Evolutionary conservation across 1,140 invertebrate species (phyloP), one percentile per base, ranked within the genome.

Genomic region (Drosophila baimaii): DNA sequence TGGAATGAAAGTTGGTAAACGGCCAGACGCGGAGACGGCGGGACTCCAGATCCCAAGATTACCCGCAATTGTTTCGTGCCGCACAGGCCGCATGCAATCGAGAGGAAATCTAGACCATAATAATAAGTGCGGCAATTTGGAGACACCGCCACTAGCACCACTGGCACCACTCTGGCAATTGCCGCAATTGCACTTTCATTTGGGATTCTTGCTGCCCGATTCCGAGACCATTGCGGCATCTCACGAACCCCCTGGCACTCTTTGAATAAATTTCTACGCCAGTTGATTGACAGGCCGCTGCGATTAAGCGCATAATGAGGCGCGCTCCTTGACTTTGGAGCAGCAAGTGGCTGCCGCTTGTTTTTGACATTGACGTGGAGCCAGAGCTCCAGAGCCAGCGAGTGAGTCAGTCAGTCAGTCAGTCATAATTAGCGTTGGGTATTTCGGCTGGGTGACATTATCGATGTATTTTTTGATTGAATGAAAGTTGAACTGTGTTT

Each of bases 1-100:
- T 75, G 56, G 65, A 82, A 86, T 71, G 83, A 85, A 85, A 85
- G 81, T 85, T 85, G 78, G 54, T 29, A 75, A 65, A 44, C 51
- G 59, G 44, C 35, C 33, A 41, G 25, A 61, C 59, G 15, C 44
- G 17, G 13, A 61, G 41, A 31, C 43, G 10, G 46, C 46, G 46
- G 46, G 46, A 49, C 65, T 35, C 33, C 13, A 39, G 43, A 56
- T 62, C 35, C 17, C 17, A 17, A 64, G 61, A 58, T 66, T 56
- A 33, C 35, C 35, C 37, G 54, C 72, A 75, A 76, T 77, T 75
- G 52, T 64, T 75, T 51, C 52, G 73, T 55, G 49, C 25, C 43
- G 31, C 68, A 49, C 41, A 70, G 31, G 47, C 39, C 29, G 49
- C 62, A 70, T 70, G 66, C 66, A 46, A 68, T 71, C 65, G 64